Percentiles rank a stretch among this genome's conserved stretches.
phyloP scores from a whole-genome alignment of 2,888 invertebrate species.

The Ectemnius cavifrons region DNA sequence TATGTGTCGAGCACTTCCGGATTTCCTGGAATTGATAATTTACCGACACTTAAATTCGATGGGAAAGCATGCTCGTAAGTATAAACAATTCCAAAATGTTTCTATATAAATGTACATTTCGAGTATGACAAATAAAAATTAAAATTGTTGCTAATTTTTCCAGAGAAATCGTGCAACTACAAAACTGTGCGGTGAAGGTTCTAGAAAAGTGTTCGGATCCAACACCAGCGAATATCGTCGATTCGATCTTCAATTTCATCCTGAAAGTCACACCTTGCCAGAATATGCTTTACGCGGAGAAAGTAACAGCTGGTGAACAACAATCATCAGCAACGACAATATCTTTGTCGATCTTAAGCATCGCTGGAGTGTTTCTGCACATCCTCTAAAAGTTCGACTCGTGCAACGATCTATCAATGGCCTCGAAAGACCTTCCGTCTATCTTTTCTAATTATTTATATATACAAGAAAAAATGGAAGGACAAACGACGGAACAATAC shows the following conservation, averaged over 20 bases:
- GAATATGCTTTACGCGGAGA: slow-evolving; percentile 6
- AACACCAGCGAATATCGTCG: slow-evolving; percentile 89
- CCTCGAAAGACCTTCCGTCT: too few species aligned
- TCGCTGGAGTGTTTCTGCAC: too few species aligned
- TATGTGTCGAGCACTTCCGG: slow-evolving; percentile 77
- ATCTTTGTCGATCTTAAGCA: not conserved
- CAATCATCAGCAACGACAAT: not conserved
- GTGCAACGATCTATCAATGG: too few species aligned
- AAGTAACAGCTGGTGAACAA: slow-evolving; percentile 24
- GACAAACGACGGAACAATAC: too few species aligned
- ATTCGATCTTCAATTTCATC: slow-evolving; percentile 86
- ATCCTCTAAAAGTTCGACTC: too few species aligned
- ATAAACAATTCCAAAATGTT: not conserved
- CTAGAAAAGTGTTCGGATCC: slow-evolving; percentile 85
- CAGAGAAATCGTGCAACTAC: slow-evolving; percentile 80
- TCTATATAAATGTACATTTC: too few species aligned
- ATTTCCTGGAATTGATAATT: slow-evolving; percentile 40
- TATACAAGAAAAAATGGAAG: too few species aligned
- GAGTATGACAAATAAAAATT: too few species aligned
- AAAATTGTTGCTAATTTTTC: slow-evolving; percentile 22
- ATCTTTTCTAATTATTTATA: too few species aligned
- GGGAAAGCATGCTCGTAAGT: slow-evolving; percentile 80
- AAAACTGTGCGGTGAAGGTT: slow-evolving; percentile 81
- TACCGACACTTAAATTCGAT: slow-evolving; percentile 83
- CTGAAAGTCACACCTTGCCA: slow-evolving; percentile 84